Evolutionary conservation across 2,888 invertebrate species (phyloP), one percentile per base, ranked within the genome.

Genomic region (Andrena bicolor): DNA sequence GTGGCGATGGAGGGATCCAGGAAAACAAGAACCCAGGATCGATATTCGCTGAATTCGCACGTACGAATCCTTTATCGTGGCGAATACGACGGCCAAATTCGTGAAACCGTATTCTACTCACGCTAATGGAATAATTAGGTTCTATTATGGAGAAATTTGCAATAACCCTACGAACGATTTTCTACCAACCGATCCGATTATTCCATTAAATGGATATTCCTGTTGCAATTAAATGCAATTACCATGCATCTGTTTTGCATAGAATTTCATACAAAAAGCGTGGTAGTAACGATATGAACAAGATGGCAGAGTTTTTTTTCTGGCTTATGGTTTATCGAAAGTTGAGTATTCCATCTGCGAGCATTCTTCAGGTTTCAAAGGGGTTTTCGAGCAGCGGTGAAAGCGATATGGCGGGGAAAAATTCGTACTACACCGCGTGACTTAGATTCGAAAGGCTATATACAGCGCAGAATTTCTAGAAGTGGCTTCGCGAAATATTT

Each of bases 61-160:
- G 49, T 76, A 35, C 68, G 66, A 61, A 58, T 76, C 76, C 76
- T 72, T 80, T 76, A 71, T 80, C 63, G 23, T n/a, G 6, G 23
- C 1, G 63, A 60, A 68, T 68, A 68, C 26, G 56, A 65, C 58
- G 32, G 7, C 49, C 69, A 23, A 32, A 58, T 35, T 23, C 51
- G 16, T 2, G 26, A 10, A 79, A 65, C 70, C 51, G 41, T 76
- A 72, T 80, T 76, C 76, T 20, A 53, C 53, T 63, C 66, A 61
- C 48, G 35, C 30, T 75, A 79, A 79, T 79, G 64, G 74, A 79
- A 74, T 75, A 79, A 75, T 79, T 64, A 30, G 58, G n/a, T 32
- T 16, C 56, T 64, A 13, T 61, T 60, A n/a, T 20, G n/a, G 4
- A n/a, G 10, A n/a, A 30, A 35, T 56, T 75, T 20, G 5, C 20